Percentiles rank a stretch among this genome's conserved stretches.
phyloP scores from a whole-genome alignment of 2,113 vertebrate species.

The Paramormyrops kingsleyae region DNA sequence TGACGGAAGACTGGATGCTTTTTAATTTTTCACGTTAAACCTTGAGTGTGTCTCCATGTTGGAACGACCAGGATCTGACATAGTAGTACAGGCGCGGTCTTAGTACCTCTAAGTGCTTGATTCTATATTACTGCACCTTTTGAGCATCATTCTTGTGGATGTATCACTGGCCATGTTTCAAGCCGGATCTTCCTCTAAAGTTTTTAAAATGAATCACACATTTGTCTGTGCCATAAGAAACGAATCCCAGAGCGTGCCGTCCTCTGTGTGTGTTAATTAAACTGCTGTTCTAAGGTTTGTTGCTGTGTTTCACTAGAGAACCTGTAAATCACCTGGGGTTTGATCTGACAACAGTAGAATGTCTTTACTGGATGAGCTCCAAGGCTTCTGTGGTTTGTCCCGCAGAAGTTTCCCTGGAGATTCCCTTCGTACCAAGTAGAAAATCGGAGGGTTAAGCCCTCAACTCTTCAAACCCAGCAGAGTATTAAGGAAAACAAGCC shows the following conservation, averaged over 20 bases:
- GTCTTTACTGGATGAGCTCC: not conserved
- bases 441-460: not conserved
- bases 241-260: not conserved
- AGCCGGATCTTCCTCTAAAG: not conserved
- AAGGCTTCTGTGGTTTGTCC: not conserved
- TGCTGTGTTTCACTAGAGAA: not conserved
- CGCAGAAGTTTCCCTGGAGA: not conserved
- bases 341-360: not conserved
- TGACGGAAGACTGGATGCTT: not conserved
- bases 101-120: not conserved
- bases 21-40: not conserved
- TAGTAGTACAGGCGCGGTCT: not conserved
- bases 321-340: not conserved
- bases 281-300: not conserved
- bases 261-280: not conserved
- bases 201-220: not conserved
- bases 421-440: not conserved
- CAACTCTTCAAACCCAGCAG: not conserved
- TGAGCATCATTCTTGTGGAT: not conserved
- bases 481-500: not conserved
- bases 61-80: not conserved
- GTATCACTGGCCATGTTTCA: not conserved
- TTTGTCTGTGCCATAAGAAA: not conserved
- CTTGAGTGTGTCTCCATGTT: not conserved
- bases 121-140: not conserved